Evolutionary conservation across 1,140 invertebrate genomes (phyloP), one percentile per base, ranked within the genome.

Genomic region (Listronotus bonariensis): DNA sequence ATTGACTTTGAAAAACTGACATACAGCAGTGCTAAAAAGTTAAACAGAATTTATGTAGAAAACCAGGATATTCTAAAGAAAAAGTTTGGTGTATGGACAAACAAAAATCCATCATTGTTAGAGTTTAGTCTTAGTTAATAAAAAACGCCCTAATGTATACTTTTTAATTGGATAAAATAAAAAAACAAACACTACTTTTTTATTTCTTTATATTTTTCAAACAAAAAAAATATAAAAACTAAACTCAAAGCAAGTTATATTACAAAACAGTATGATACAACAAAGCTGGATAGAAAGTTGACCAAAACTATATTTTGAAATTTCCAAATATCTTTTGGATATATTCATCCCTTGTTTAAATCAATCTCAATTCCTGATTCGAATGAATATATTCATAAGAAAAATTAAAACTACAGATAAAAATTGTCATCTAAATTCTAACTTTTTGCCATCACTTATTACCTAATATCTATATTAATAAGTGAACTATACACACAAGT

Each of bases 81-180:
- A 12, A 66, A 69, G 3, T 85, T 87, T 72, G 78, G 80, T 74
- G 74, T 77, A 59, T 87, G 86, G 86, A 84, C 85, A 9, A 56
- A 64, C 6, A 87, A 87, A 75, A 79, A 84, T 38, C 75, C 81
- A 14, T 77, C 72, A 31, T 65, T 81, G 18, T 64, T 75, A 2
- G 14, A 76, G 6, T 86, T 78, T 40, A 45, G 5, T 43, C 15
- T 43, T 15, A 15, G 20, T 54, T 38, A 54, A 20, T n/a, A 14
- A 38, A 54, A 26, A 26, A 26, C n/a, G n/a, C n/a, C n/a, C n/a
- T n/a, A n/a, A n/a, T n/a, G n/a, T n/a, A n/a, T n/a, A n/a, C n/a
- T n/a, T n/a, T n/a, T n/a, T n/a, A n/a, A n/a, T n/a, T n/a, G n/a
- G n/a, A n/a, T 9, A 34, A 34, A 34, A 34, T 34, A 34, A 34